phyloP scores from a whole-genome alignment of 2,888 invertebrate genomes.

The Dryococelus australis region DNA sequence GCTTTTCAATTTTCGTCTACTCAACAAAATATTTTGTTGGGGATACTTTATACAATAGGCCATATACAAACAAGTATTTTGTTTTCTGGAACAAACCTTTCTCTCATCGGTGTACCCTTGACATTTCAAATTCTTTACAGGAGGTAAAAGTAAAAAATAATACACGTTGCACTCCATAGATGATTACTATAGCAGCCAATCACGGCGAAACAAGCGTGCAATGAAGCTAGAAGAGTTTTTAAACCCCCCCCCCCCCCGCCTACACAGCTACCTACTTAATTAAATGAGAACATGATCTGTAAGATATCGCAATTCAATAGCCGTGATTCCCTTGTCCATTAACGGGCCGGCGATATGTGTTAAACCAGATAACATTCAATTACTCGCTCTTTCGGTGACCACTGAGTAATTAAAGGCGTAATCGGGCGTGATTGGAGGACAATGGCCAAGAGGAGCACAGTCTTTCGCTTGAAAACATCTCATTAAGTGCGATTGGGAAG shows the following conservation, averaged over 20 bases:
- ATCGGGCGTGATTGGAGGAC: neutral
- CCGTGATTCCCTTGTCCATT: neutral
- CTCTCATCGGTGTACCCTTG: too few species aligned
- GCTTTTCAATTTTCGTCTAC: too few species aligned
- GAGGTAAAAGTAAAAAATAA: too few species aligned
- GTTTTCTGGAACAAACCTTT: too few species aligned
- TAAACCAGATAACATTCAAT: neutral
- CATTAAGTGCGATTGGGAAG: neutral
- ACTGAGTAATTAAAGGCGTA: neutral
- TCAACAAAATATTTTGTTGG: too few species aligned
- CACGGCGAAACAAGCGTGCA: neutral
- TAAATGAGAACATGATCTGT: neutral
- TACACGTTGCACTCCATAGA: too few species aligned
- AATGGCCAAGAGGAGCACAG: neutral
- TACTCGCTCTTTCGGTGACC: neutral
- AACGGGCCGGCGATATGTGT: neutral
- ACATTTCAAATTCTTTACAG: too few species aligned
- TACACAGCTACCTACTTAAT: neutral
- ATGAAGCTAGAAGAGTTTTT: neutral
- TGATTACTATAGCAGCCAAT: neutral
- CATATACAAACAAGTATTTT: too few species aligned
- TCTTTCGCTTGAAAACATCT: neutral
- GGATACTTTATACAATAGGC: too few species aligned
- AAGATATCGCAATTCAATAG: neutral
- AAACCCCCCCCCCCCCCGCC: neutral